phyloP scores from a whole-genome alignment of 2,113 vertebrate species.

The Sapajus apella region DNA sequence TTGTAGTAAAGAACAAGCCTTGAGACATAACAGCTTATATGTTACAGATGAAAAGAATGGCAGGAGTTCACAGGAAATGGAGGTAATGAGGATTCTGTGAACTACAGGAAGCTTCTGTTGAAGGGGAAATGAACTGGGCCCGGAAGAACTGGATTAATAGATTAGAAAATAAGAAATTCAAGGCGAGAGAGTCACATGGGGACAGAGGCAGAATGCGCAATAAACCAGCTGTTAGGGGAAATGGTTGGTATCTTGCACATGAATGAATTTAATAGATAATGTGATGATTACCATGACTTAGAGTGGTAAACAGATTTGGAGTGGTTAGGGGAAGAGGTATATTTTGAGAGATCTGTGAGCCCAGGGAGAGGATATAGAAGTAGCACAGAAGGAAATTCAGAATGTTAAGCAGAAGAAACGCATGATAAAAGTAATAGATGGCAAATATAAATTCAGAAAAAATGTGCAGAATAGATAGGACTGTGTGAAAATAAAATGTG shows the following conservation, averaged over 20 bases:
- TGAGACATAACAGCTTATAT: neutral
- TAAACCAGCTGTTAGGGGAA: neutral
- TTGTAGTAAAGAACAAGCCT: neutral
- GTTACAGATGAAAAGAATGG: neutral
- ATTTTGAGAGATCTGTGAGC: neutral
- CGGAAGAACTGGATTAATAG: neutral
- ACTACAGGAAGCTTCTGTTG: neutral
- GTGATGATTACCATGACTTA: neutral
- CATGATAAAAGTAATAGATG: neutral
- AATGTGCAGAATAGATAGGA: neutral
- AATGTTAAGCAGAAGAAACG: neutral
- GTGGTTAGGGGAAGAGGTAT: neutral
- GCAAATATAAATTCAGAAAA: neutral
- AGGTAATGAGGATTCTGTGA: neutral
- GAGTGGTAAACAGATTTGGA: neutral
- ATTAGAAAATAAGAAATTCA: neutral
- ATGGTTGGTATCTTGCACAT: neutral
- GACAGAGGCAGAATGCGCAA: neutral
- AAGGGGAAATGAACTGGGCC: neutral
- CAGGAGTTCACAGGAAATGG: neutral
- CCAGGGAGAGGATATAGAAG: neutral
- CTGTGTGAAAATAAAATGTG: neutral
- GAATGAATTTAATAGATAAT: neutral
- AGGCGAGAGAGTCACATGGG: neutral
- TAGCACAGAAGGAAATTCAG: neutral